phyloP scores from a whole-genome alignment of 1,140 invertebrate species.

The honey bee (Apis mellifera) region DNA sequence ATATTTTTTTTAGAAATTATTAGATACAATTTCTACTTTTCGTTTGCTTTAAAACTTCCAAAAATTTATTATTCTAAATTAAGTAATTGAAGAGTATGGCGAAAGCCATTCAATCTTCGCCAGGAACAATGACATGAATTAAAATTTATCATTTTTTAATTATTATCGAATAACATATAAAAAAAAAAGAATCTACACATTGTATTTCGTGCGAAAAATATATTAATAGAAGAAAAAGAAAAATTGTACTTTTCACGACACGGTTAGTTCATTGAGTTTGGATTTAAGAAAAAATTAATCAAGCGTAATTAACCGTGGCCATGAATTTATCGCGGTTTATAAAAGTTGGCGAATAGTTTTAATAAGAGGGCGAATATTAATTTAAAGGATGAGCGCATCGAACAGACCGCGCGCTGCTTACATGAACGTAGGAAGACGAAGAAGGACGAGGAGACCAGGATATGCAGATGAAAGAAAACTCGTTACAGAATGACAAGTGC shows the following conservation, averaged over 20 bases:
- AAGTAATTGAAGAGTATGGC: too few species aligned
- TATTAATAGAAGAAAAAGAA: background rate
- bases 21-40: too few species aligned
- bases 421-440: conserved; percentile 40
- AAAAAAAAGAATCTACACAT: too few species aligned
- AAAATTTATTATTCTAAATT: too few species aligned
- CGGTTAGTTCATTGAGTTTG: conserved; percentile 15
- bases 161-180: too few species aligned
- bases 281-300: conserved; percentile 27
- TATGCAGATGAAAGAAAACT: conserved; percentile 69
- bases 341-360: conserved; percentile 28
- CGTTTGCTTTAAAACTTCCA: too few species aligned
- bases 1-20: too few species aligned
- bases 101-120: too few species aligned
- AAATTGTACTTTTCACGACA: background rate
- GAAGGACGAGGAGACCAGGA: conserved; percentile 44
- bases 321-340: conserved; percentile 20
- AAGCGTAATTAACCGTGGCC: conserved; percentile 1
- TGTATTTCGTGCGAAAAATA: too few species aligned
- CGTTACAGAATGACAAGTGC: conserved; percentile 68
- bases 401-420: conserved; percentile 58
- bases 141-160: too few species aligned
- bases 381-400: conserved; percentile 53
- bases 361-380: conserved; percentile 53
- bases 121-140: too few species aligned